Conservation (phyloP, 2,113 vertebrate species). For the Myxocyprinus asiaticus region DNA sequence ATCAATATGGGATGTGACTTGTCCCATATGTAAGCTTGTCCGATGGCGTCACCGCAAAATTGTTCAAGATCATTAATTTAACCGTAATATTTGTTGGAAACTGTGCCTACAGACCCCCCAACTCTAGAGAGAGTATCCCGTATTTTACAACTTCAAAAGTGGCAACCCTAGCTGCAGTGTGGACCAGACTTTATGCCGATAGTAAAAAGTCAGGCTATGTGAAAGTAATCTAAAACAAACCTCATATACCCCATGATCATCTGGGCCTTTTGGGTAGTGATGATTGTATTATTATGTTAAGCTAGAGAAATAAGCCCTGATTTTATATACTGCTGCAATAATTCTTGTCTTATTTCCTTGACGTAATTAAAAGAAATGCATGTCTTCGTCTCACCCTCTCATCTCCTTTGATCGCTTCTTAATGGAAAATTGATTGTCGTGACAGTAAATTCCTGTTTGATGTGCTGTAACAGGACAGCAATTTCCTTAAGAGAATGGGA, state of each 20-base stretch:
- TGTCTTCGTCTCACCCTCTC: constrained; percentile 51
- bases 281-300: background rate
- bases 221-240: background rate
- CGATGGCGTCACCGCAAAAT: no score
- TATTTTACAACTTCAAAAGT: no score
- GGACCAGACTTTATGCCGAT: no score
- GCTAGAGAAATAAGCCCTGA: background rate
- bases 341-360: constrained; percentile 18
- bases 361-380: background rate
- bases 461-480: constrained; percentile 56
- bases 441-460: constrained; percentile 49
- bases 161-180: no score
- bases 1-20: no score
- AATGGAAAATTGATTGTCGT: constrained; percentile 62
- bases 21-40: no score
- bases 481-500: constrained; percentile 38
- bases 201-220: no score
- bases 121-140: no score
- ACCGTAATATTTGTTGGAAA: no score
- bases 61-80: no score
- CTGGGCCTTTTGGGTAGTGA: background rate
- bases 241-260: no score
- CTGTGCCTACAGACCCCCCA: no score
- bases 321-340: constrained; percentile 5
- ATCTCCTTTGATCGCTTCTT: constrained; percentile 48